Evolutionary conservation across 1,140 invertebrate species (phyloP).

Genomic region (Hylaeus anthracinus): DNA sequence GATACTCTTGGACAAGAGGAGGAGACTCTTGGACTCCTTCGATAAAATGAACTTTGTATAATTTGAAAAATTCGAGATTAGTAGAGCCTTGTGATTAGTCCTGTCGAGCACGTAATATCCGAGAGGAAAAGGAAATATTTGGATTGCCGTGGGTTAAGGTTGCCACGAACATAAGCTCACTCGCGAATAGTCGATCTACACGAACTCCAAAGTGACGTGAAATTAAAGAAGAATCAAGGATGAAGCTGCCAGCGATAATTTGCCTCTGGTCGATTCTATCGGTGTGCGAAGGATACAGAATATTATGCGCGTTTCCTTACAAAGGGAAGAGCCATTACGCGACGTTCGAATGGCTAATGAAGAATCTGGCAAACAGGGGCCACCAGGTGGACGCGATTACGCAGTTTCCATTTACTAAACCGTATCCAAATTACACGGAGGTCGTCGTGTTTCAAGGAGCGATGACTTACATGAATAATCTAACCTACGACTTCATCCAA

Average conservation of each 20-base stretch:
- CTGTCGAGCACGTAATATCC: too few species aligned
- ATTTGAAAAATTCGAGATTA: too few species aligned
- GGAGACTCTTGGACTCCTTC: too few species aligned
- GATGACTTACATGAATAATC: too few species aligned
- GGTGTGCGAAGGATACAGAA: slow-evolving; percentile 60
- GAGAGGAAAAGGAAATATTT: too few species aligned
- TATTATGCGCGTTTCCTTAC: slow-evolving; percentile 78
- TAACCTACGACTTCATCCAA: too few species aligned
- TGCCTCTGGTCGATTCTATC: background rate
- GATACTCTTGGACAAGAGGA: too few species aligned
- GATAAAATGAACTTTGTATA: too few species aligned
- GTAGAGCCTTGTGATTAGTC: too few species aligned
- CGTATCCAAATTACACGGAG: slow-evolving; percentile 81
- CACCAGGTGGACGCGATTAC: slow-evolving; percentile 83
- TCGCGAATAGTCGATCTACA: background rate
- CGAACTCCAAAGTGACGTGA: background rate
- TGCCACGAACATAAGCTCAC: too few species aligned
- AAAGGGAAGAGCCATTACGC: slow-evolving; percentile 82
- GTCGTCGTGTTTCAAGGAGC: too few species aligned
- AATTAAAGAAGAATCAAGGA: background rate
- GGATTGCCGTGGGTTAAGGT: too few species aligned
- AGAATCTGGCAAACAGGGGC: slow-evolving; percentile 81
- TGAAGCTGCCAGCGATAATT: slow-evolving; percentile 31
- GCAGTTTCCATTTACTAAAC: slow-evolving; percentile 78
- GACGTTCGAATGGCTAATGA: slow-evolving; percentile 81